Percentiles rank a stretch among this genome's conserved stretches.
phyloP scores from a whole-genome alignment of 2,113 vertebrate species.

The Myotis lucifugus region DNA sequence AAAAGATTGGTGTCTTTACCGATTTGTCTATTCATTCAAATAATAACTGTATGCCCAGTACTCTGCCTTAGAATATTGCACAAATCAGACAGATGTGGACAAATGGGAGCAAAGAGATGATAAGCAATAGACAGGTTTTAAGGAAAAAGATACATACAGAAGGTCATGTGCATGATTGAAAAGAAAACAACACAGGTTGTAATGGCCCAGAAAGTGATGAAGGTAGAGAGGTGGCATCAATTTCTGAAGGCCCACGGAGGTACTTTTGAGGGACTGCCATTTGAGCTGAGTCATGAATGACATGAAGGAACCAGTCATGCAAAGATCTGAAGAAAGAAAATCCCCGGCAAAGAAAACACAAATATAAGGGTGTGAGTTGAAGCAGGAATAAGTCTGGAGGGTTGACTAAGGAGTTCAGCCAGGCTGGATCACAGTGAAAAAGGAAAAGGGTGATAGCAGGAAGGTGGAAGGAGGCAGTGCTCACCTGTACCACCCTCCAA shows the following conservation, averaged over 20 bases:
- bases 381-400: fast-evolving
- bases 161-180: background rate
- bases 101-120: too few relatives aligned
- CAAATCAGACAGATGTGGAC: background rate
- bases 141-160: background rate
- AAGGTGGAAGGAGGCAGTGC: fast-evolving
- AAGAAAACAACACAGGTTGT: background rate
- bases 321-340: background rate
- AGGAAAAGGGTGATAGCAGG: fast-evolving
- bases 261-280: background rate
- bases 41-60: background rate
- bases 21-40: background rate
- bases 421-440: fast-evolving
- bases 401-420: fast-evolving
- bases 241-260: too few relatives aligned
- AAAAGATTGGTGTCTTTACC: background rate
- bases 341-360: background rate
- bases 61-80: background rate
- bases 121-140: background rate
- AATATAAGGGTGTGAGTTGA: fast-evolving
- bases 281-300: background rate
- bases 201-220: background rate
- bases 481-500: fast-evolving
- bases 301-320: background rate
- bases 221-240: background rate